These are phyloP conservation scores for Drosophila mimica DNA, from an alignment of 2,888 invertebrate species.

Conservation along the genomic window DNA sequence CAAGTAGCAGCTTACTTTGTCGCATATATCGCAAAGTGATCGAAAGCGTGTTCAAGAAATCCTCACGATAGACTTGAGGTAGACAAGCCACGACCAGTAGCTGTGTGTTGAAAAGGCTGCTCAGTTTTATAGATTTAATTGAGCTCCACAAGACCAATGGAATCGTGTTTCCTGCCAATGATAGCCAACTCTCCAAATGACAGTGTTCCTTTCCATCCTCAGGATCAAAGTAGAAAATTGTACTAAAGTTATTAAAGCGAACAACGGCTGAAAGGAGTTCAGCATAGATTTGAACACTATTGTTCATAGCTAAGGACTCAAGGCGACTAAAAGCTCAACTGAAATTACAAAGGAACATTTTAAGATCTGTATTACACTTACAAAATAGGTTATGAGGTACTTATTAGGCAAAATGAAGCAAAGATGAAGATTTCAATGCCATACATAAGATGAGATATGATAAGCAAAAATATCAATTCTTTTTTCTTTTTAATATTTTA, in stretches of 20 bases:
- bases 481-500: not conserved
- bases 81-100: slow-evolving; percentile 56
- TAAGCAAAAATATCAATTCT: not conserved
- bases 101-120: slow-evolving; percentile 34
- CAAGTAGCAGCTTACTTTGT: slow-evolving; percentile 53
- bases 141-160: slow-evolving; percentile 51
- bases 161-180: slow-evolving; percentile 20
- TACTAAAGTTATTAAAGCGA: slow-evolving; percentile 28
- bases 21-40: slow-evolving; percentile 43
- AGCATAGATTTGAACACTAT: slow-evolving; percentile 26
- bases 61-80: slow-evolving; percentile 38
- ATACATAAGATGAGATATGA: not conserved
- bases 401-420: no score
- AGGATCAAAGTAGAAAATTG: slow-evolving; percentile 56
- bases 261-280: slow-evolving; percentile 30
- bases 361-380: not conserved
- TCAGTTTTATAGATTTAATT: slow-evolving; percentile 4
- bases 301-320: slow-evolving; percentile 35
- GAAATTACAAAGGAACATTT: not conserved
- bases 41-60: slow-evolving; percentile 31
- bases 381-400: not conserved
- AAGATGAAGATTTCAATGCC: no score
- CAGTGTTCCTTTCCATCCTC: slow-evolving; percentile 28
- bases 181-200: slow-evolving; percentile 26
- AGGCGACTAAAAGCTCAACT: slow-evolving; percentile 3